phyloP scores from a whole-genome alignment of 2,113 vertebrate genomes.

The Edolisoma coerulescens region DNA sequence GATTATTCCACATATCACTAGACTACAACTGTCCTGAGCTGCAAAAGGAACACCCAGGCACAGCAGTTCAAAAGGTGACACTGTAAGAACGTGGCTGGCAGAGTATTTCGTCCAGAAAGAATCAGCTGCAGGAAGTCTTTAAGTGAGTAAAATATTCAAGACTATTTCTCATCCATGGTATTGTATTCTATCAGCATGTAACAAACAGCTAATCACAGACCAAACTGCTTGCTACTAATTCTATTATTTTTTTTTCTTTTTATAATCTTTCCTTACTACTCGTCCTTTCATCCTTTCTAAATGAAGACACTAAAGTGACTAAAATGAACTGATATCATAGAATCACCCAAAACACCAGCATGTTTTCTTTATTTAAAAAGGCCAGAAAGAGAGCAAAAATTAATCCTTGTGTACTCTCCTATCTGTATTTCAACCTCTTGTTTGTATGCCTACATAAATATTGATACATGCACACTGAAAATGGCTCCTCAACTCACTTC shows the following conservation, averaged over 20 bases:
- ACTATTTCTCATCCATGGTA: not conserved
- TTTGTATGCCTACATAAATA: not conserved
- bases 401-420: not conserved
- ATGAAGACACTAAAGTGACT: not conserved
- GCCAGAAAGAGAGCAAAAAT: not conserved
- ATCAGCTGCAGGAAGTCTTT: not conserved
- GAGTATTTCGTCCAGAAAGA: not conserved
- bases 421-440: not conserved
- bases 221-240: not conserved
- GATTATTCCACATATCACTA: not conserved
- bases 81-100: accelerated
- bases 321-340: not conserved
- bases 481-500: not conserved
- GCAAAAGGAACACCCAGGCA: not conserved
- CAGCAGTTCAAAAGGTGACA: not conserved
- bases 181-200: not conserved
- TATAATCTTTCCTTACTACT: not conserved
- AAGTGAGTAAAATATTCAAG: not conserved
- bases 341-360: not conserved
- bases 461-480: not conserved
- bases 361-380: not conserved
- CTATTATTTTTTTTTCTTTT: not conserved
- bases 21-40: not conserved
- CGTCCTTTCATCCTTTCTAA: not conserved
- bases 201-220: not conserved